Percentiles rank a stretch among this genome's conserved stretches.
Evolutionary conservation across 1,140 invertebrate species (phyloP).

Genomic region (Drosophila ohnishii): DNA sequence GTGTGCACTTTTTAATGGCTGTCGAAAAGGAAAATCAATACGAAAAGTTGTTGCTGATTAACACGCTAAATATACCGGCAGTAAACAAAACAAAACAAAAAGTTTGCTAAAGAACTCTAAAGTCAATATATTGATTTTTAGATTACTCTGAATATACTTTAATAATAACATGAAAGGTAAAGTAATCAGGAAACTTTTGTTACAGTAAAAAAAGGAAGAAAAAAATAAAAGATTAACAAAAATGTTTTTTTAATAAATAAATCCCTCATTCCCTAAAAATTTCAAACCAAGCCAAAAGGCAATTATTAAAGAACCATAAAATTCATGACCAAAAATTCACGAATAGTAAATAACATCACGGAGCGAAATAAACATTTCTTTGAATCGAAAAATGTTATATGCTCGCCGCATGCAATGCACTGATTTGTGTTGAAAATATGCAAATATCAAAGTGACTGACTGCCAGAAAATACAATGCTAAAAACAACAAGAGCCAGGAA

Average conservation of each 20-base stretch:
- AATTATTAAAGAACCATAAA: constrained; percentile 7
- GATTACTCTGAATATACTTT: not conserved
- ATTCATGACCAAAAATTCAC: constrained; percentile 6
- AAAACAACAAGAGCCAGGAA: constrained; percentile 22
- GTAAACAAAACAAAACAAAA: constrained; percentile 15
- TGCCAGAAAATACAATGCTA: constrained; percentile 25
- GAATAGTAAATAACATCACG: constrained; percentile 20
- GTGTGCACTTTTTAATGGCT: constrained; percentile 65
- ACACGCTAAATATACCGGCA: constrained; percentile 43
- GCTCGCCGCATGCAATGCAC: constrained; percentile 52
- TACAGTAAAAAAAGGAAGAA: not conserved
- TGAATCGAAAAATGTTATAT: constrained; percentile 43
- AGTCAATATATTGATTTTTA: constrained; percentile 16
- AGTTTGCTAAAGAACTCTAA: constrained; percentile 1
- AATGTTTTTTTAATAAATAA: not conserved
- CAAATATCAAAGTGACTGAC: constrained; percentile 55
- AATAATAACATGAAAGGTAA: not conserved
- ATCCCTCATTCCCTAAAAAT: too few species aligned
- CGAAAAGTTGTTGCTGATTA: constrained; percentile 58
- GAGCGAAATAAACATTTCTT: constrained; percentile 23
- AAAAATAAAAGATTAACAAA: not conserved
- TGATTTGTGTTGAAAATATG: constrained; percentile 63
- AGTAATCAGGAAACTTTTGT: not conserved
- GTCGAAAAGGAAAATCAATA: constrained; percentile 65
- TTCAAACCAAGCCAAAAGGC: not conserved